Conservation (phyloP, 1,140 invertebrate genomes). For the Monochamus saltuarius region DNA sequence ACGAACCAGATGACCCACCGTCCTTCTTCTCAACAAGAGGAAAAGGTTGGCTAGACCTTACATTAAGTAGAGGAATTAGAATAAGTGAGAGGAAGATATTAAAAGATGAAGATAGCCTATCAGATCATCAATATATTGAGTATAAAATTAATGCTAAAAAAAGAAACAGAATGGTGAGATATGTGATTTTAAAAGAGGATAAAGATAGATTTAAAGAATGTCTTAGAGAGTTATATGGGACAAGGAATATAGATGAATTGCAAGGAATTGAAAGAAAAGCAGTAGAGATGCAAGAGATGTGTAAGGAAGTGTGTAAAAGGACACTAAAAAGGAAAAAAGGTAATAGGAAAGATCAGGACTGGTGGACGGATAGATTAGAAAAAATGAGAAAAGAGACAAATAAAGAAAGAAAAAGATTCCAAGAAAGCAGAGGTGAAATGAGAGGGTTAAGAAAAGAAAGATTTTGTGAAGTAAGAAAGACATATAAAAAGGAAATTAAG, state of each 20-base stretch:
- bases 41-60: neutral
- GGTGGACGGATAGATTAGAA: neutral
- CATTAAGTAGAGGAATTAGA: neutral
- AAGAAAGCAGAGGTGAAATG: neutral
- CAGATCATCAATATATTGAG: neutral
- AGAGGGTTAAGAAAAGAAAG: neutral
- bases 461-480: conserved; percentile 2
- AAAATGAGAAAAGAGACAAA: neutral
- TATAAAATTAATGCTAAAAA: neutral
- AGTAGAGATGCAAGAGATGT: neutral
- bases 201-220: too few relatives aligned
- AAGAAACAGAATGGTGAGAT: neutral
- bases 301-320: neutral
- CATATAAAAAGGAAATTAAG: conserved; percentile 4
- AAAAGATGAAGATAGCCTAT: neutral
- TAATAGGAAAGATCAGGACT: neutral
- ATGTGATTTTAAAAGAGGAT: too few relatives aligned
- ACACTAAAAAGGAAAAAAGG: neutral
- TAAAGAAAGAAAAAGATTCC: neutral
- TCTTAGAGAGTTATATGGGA: neutral
- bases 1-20: neutral
- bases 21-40: neutral
- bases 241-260: neutral
- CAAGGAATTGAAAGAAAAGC: neutral
- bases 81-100: neutral